Evolutionary conservation across 2,888 invertebrate genomes (phyloP), one percentile per base, ranked within the genome.

Genomic region (Ennomos quercinarius): DNA sequence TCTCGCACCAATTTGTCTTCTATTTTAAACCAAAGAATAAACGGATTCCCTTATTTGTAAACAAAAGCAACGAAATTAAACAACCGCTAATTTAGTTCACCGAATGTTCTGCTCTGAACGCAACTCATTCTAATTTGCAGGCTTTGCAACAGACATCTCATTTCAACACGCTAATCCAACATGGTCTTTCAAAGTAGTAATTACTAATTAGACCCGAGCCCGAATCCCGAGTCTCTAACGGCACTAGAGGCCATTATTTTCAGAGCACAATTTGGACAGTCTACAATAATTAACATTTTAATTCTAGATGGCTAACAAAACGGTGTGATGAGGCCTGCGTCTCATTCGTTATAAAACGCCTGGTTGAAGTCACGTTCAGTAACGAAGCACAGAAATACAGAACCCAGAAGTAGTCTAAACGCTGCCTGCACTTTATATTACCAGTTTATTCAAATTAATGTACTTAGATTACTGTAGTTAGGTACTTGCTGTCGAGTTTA

Each of bases 271-370:
- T 45, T 45, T 49, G 45, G 45, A 51, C 54, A 42, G 54, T 50
- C 57, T 38, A 43, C 59, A 59, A 43, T 57, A 59, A 60, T 63
- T 57, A 51, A 56, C 60, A 54, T 60, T 57, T 54, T 60, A 64
- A 64, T 64, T 57, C 45, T 49, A 48, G 50, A 45, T 51, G 54
- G 51, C 46, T 51, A 47, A n/a, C n/a, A n/a, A 60, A 53, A 56
- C 56, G 56, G 46, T 48, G 50, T 12, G 34, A 45, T 45, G 41
- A 34, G 37, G 48, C 44, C n/a, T 34, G 43, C 27, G n/a, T 9
- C 48, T 40, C n/a, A 34, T 48, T 3, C 48, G 11, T 40, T 41
- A 49, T 49, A 39, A 27, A 10, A 11, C 37, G 37, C 13, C 5
- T 27, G n/a, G 38, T 48, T 13, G n/a, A 39, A 6, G 27, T 6